These are phyloP conservation scores for Drosophila sp. DNA, from an alignment of 1,140 invertebrate species.

Conservation along the genomic window DNA sequence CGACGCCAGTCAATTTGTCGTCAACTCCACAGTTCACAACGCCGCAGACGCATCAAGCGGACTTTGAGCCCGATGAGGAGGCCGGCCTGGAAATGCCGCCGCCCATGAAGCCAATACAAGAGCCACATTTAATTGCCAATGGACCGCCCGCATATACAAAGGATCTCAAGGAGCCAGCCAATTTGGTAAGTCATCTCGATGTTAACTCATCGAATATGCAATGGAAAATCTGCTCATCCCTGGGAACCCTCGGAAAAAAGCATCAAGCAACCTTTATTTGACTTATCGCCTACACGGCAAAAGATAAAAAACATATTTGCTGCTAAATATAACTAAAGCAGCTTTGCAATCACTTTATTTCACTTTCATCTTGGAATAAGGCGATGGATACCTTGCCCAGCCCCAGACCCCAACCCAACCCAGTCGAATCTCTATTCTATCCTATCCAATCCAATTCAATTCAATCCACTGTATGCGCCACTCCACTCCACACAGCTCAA, in stretches of 20 bases:
- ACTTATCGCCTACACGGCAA: background rate
- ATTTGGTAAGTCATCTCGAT: constrained; percentile 85
- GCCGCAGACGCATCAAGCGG: constrained; percentile 70
- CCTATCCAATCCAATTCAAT: too few species aligned
- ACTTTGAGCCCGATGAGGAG: constrained; percentile 89
- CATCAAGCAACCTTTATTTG: too few species aligned
- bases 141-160: constrained; percentile 84
- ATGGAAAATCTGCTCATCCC: too few species aligned
- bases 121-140: constrained; percentile 84
- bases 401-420: too few species aligned
- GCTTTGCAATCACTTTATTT: constrained; percentile 6
- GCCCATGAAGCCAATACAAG: constrained; percentile 97
- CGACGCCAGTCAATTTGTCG: constrained; percentile 59
- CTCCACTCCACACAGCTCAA: background rate
- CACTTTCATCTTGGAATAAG: background rate
- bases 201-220: too few species aligned
- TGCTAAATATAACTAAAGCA: background rate
- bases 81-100: constrained; percentile 94
- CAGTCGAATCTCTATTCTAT: too few species aligned
- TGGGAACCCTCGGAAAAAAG: too few species aligned
- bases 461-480: too few species aligned
- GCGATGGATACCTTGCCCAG: too few species aligned
- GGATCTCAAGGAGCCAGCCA: constrained; percentile 87
- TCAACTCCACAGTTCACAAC: constrained; percentile 56
- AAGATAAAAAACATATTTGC: background rate